Evolutionary conservation across 2,888 invertebrate species (phyloP), one percentile per base, ranked within the genome.

Genomic region (Bugulina stolonifera): DNA sequence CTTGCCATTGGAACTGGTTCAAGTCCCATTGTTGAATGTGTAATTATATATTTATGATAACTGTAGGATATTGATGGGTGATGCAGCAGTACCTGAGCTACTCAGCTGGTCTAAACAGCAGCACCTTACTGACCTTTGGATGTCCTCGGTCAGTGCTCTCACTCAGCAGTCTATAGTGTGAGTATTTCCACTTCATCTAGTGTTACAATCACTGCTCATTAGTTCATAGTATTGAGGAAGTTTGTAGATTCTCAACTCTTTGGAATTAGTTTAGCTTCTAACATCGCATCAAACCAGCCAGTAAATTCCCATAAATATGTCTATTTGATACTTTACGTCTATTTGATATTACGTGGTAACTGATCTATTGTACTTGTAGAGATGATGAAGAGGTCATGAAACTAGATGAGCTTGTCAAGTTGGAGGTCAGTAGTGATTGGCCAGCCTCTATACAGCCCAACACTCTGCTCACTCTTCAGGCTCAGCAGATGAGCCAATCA

Each of bases 71-170:
- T 10, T 43, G 43, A 43, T 43, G 43, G 43, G 43, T 18, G 18
- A 18, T 5, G 43, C 5, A 18, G 18, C 43, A 43, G 18, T 18
- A 10, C 43, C 43, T 18, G 43, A 43, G 43, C n/a, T 64, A 32
- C 22, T 64, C 10, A 64, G 32, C 32, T 64, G 64, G 64, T 64
- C 64, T 29, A 64, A 64, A 27, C 64, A 64, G 64, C 64, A 64
- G 64, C 64, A 64, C 10, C 14, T 64, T n/a, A 64, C 64, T 34
- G 25, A 64, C 14, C 27, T 64, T 29, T 64, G 64, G 64, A 64
- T 23, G 64, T 10, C 27, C 2, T 55, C 55, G 10, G 22, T 55
- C n/a, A 18, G 10, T 43, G 43, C 43, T 43, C 18, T 18, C 5
- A 43, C 10, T 43, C 43, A 43, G 43, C 43, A 43, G 43, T 43